Evolutionary conservation across 2,113 vertebrate genomes (phyloP).

Genomic region (Sturnira hondurensis): DNA sequence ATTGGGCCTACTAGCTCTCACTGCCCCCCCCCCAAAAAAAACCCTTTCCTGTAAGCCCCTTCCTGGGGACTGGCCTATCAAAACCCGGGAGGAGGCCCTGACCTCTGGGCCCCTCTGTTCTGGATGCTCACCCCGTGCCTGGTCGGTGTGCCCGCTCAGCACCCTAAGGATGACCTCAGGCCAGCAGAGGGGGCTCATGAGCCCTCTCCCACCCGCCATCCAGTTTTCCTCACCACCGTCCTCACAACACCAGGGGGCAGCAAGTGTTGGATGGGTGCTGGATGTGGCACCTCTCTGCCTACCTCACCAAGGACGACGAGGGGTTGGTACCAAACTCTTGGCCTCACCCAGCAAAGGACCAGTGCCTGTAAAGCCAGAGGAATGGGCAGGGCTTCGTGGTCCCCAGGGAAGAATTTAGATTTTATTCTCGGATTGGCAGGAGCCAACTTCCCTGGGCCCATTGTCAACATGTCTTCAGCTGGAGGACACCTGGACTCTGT

Average conservation of each 20-base stretch:
- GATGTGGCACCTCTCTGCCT: too few relatives aligned
- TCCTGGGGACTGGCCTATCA: background rate
- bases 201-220: background rate
- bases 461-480: background rate
- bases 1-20: background rate
- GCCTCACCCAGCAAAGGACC: background rate
- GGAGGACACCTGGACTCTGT: background rate
- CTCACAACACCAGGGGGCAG: background rate
- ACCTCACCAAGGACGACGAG: background rate
- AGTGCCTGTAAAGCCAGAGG: background rate
- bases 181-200: slow-evolving; percentile 8
- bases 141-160: background rate
- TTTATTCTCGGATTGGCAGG: background rate
- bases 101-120: background rate
- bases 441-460: background rate
- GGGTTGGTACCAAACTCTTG: background rate
- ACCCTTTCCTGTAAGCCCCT: background rate
- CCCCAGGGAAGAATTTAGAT: background rate
- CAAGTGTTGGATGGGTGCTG: background rate
- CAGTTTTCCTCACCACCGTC: background rate
- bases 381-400: background rate
- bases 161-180: background rate
- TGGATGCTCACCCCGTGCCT: background rate
- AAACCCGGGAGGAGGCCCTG: background rate
- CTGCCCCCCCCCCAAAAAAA: background rate